These are phyloP conservation scores for Octomys mimax DNA, from an alignment of 2,797 vertebrate genomes.

Conservation along the genomic window DNA sequence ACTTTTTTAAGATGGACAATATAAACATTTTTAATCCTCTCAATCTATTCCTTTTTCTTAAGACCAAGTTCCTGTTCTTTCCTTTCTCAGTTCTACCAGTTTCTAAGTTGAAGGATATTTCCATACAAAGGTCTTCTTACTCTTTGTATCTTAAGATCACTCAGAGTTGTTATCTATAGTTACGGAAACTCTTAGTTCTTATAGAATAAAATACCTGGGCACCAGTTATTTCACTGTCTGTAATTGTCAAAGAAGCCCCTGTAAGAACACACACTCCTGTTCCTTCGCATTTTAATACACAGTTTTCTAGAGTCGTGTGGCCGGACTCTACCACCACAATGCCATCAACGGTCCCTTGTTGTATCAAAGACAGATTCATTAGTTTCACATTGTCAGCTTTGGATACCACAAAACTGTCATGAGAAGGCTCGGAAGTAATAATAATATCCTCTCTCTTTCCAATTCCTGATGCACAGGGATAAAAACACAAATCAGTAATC, in stretches of 20 bases:
- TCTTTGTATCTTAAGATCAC: not conserved
- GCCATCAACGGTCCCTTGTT: conserved; percentile 87
- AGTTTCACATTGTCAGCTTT: conserved; percentile 85
- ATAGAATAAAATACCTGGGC: conserved; percentile 83
- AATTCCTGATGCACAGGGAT: conserved; percentile 79
- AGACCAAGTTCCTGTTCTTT: not conserved
- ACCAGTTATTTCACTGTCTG: conserved; percentile 85
- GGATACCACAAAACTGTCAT: conserved; percentile 85
- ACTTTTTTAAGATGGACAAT: not conserved
- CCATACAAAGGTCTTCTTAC: not conserved
- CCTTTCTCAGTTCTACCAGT: not conserved
- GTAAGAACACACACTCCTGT: conserved; percentile 88
- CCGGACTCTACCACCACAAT: conserved; percentile 89
- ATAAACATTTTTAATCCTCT: not conserved
- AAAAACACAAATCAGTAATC: conserved; percentile 61
- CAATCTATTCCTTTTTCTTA: not conserved
- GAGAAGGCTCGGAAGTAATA: conserved; percentile 82
- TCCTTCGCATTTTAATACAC: conserved; percentile 88
- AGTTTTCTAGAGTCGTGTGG: conserved; percentile 88
- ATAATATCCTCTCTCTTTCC: conserved; percentile 85
- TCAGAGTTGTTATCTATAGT: not conserved
- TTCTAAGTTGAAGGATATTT: conserved; percentile 39
- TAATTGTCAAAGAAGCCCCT: conserved; percentile 84
- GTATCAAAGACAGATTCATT: conserved; percentile 86
- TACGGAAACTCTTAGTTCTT: conserved; percentile 23